Percentiles rank a stretch among this genome's conserved stretches.
phyloP scores from a whole-genome alignment of 2,888 invertebrate species.

The Balanococcus diminutus region DNA sequence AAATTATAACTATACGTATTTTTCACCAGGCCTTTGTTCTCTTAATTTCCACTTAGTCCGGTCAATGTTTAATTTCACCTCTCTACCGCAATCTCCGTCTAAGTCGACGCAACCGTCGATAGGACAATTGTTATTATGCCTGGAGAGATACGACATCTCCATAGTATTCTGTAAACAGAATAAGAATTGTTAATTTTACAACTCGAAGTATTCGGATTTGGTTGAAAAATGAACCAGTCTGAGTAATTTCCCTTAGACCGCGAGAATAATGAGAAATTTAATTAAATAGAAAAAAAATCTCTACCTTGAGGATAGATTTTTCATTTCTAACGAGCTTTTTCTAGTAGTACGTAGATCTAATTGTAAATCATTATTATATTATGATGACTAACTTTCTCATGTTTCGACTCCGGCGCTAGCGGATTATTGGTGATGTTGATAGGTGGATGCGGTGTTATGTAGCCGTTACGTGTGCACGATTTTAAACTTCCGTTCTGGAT shows the following conservation, averaged over 20 bases:
- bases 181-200: constrained; percentile 38
- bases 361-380: constrained; percentile 37
- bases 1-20: constrained; percentile 58
- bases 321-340: constrained; percentile 24
- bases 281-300: no score
- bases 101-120: constrained; percentile 57
- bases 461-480: constrained; percentile 63
- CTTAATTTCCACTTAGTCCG: constrained; percentile 57
- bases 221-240: no score
- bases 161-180: constrained; percentile 66
- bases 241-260: no score
- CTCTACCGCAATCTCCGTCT: constrained; percentile 55
- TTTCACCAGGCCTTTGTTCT: constrained; percentile 58
- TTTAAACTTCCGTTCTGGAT: constrained; percentile 63
- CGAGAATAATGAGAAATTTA: no score
- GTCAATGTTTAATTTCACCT: constrained; percentile 56
- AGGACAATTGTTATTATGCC: constrained; percentile 68
- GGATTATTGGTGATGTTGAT: constrained; percentile 80
- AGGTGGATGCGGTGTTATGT: constrained; percentile 62
- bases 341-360: constrained; percentile 43
- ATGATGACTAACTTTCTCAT: constrained; percentile 69
- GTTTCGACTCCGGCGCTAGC: constrained; percentile 71
- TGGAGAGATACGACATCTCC: constrained; percentile 72
- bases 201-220: constrained; percentile 43
- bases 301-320: background rate